Base-by-base conservation (phyloP, 2,888 invertebrate species). In the Sphaeridia pumilis region DNA sequence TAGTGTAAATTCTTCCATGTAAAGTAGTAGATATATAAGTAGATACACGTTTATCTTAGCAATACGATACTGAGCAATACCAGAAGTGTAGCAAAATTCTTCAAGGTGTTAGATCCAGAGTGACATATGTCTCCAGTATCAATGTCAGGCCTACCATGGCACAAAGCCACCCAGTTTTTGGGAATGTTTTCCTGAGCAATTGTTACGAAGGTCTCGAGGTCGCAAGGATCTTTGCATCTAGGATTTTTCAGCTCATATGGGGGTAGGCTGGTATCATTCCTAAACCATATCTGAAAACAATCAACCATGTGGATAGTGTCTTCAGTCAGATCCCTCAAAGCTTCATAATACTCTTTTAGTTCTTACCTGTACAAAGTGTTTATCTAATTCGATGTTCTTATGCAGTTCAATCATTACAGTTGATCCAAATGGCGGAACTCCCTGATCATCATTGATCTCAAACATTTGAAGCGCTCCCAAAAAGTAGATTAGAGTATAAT, bases 161-260 rank as follows among this genome's bases (percentile, higher is more conserved):
- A 86, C 66, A 84, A 85, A 1, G 69, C 67, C 10, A 79, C 74
- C 82, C 84, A 84, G 64, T 83, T 71, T 2, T 74, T 71, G 20
- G 77, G 75, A 48, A 82, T 67, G 1, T 83, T 70, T 56, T 80
- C 77, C 35, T 76, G 72, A 58, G 84, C 79, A 27, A 79, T 59
- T 4, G 67, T 60, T 22, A 72, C 66, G 68, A 81, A 82, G 63
- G 75, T 70, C 4, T 73, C 69, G 2, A 84, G 66, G 0, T 81
- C 78, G 65, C 87, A 87, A n/a, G 74, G 69, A 4, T 72, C 62
- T 0, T 77, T 77, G 67, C 87, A 87, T 17, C 75, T 73, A 1
- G 82, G 81, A 58, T 85, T 75, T 2, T 71, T 67, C 49, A 87
- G 67, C 2, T 77, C 69, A 35, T 68, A 58, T 0, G 83, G 79